Conservation (phyloP, 2,888 invertebrate species). For the Laspeyria flexula region DNA sequence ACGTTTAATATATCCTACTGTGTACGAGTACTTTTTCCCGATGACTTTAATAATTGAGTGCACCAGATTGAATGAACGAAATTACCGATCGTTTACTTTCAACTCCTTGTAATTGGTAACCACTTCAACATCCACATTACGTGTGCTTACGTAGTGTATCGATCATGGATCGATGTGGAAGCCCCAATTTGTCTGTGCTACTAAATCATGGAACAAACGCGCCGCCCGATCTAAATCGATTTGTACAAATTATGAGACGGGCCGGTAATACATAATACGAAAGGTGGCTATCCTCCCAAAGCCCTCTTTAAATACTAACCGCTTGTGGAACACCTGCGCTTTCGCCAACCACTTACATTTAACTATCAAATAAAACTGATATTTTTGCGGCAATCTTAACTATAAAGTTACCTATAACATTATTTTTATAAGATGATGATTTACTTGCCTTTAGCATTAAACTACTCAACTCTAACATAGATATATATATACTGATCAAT, state of each 20-base stretch:
- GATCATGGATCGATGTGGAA: slow-evolving; percentile 57
- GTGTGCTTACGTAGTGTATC: slow-evolving; percentile 62
- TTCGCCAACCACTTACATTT: slow-evolving; percentile 44
- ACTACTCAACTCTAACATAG: background rate
- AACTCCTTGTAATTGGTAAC: slow-evolving; percentile 78
- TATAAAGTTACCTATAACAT: background rate
- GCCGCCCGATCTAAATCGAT: slow-evolving; percentile 83
- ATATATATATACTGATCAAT: no score
- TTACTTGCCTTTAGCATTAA: no score
- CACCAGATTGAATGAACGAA: slow-evolving; percentile 65
- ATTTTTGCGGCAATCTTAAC: background rate
- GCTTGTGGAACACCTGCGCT: slow-evolving; percentile 55
- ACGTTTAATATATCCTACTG: no score
- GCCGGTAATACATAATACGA: slow-evolving; percentile 45
- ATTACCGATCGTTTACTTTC: slow-evolving; percentile 77
- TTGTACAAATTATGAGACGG: slow-evolving; percentile 77
- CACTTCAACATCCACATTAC: slow-evolving; percentile 71
- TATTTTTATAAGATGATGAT: no score
- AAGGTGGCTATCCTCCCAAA: slow-evolving; percentile 41
- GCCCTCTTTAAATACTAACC: slow-evolving; percentile 71
- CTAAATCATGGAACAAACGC: slow-evolving; percentile 83
- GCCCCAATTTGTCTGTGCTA: slow-evolving; percentile 80
- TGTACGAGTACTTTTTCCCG: slow-evolving; percentile 32
- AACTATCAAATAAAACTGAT: slow-evolving; percentile 1
- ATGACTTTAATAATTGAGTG: slow-evolving; percentile 55